Conservation (phyloP, 2,113 vertebrate genomes). For the Nerophis ophidion region DNA sequence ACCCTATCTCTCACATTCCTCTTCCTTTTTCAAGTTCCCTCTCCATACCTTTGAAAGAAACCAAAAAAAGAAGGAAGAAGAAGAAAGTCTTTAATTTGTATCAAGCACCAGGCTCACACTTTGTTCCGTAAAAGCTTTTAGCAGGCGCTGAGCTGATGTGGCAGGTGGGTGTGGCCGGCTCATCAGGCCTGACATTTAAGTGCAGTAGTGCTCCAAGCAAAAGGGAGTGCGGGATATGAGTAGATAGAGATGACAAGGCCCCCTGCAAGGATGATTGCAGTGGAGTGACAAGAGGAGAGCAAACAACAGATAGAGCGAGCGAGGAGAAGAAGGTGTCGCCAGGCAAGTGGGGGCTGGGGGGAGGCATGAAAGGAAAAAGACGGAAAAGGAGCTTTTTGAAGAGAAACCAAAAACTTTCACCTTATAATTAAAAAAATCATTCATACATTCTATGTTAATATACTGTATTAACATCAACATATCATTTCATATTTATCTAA, state of each 20-base stretch:
- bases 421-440: neutral
- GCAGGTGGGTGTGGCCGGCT: conserved; percentile 72
- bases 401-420: conserved; percentile 7
- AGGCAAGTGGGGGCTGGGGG: conserved; percentile 25
- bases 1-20: conserved; percentile 10
- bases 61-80: conserved; percentile 11
- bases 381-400: neutral
- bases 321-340: conserved; percentile 55
- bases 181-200: conserved; percentile 97
- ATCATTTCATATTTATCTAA: neutral
- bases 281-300: conserved; percentile 70
- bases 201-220: conserved; percentile 93
- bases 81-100: conserved; percentile 58
- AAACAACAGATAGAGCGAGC: conserved; percentile 66
- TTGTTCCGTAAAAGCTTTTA: conserved; percentile 69
- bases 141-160: conserved; percentile 62
- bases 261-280: conserved; percentile 95
- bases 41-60: conserved; percentile 23
- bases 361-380: conserved; percentile 27
- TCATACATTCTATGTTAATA: neutral
- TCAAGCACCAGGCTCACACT: conserved; percentile 54
- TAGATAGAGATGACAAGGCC: conserved; percentile 79
- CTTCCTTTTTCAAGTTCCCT: conserved; percentile 33
- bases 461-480: too few species aligned
- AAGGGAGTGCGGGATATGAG: conserved; percentile 85